phyloP scores from a whole-genome alignment of 2,113 vertebrate species.

The Deroptyus accipitrinus region DNA sequence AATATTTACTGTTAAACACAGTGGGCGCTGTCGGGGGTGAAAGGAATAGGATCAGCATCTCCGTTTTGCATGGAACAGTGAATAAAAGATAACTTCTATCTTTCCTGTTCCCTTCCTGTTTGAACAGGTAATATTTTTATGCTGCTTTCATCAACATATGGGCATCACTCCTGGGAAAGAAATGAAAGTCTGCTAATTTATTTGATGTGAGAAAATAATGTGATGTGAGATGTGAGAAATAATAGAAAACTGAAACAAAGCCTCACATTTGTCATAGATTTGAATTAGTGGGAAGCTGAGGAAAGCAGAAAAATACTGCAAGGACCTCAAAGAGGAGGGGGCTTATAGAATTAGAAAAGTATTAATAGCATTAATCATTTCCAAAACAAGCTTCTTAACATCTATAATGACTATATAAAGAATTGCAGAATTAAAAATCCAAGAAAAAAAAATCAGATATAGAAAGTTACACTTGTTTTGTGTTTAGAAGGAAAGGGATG shows the following conservation, averaged over 20 bases:
- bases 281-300: slow-evolving; percentile 56
- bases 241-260: slow-evolving; percentile 57
- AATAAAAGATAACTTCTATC: slow-evolving; percentile 23
- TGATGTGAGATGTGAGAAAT: slow-evolving; percentile 62
- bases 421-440: slow-evolving; percentile 35
- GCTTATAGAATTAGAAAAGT: slow-evolving; percentile 65
- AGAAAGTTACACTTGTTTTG: not conserved
- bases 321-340: slow-evolving; percentile 49
- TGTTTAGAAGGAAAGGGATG: not conserved
- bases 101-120: not conserved
- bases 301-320: slow-evolving; percentile 66
- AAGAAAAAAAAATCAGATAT: not conserved
- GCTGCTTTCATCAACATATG: slow-evolving; percentile 37
- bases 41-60: not conserved
- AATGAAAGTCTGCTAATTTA: slow-evolving; percentile 68
- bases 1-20: not conserved
- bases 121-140: slow-evolving; percentile 55
- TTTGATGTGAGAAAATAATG: slow-evolving; percentile 32
- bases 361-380: slow-evolving; percentile 60
- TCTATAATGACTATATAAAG: slow-evolving; percentile 42
- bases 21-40: not conserved
- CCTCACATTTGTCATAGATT: slow-evolving; percentile 37
- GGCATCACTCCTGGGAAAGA: slow-evolving; percentile 62
- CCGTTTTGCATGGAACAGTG: not conserved
- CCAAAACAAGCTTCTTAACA: slow-evolving; percentile 42